Percentiles rank a stretch among this genome's conserved stretches.
Evolutionary conservation across 92 coral and sea anemone genomes (phyloP).

Genomic region (Paragorgia papillata): DNA sequence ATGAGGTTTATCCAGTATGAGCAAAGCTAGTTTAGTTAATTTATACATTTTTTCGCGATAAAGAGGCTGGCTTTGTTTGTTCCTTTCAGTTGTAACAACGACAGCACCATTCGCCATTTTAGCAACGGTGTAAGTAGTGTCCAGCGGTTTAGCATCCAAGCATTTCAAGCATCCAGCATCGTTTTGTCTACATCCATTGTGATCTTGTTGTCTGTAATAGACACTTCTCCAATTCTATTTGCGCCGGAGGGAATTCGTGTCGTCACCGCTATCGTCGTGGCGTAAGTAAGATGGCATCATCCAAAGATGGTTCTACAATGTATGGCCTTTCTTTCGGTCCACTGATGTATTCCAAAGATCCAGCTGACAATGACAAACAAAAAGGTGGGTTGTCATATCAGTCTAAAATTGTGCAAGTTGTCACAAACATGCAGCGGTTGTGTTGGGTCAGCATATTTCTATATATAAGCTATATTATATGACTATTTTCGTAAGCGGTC

Average conservation of each 20-base stretch:
- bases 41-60: no score
- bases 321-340: neutral
- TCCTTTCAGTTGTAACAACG: constrained; percentile 11
- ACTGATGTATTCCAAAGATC: no score
- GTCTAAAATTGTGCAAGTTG: no score
- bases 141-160: constrained; percentile 28
- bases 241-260: constrained; percentile 18
- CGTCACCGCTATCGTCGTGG: constrained; percentile 11
- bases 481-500: no score
- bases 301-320: constrained; percentile 2
- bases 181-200: constrained; percentile 8
- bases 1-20: no score
- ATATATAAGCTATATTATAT: no score
- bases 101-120: constrained; percentile 13
- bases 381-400: no score
- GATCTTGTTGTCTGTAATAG: constrained; percentile 17
- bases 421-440: no score
- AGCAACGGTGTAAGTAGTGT: neutral
- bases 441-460: no score
- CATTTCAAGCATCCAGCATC: neutral
- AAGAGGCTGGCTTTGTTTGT: no score
- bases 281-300: neutral
- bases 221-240: neutral
- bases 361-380: no score
- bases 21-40: no score